Evolutionary conservation across 1,140 invertebrate species (phyloP), one percentile per base, ranked within the genome.

Genomic region (Drosophila tsacasi): DNA sequence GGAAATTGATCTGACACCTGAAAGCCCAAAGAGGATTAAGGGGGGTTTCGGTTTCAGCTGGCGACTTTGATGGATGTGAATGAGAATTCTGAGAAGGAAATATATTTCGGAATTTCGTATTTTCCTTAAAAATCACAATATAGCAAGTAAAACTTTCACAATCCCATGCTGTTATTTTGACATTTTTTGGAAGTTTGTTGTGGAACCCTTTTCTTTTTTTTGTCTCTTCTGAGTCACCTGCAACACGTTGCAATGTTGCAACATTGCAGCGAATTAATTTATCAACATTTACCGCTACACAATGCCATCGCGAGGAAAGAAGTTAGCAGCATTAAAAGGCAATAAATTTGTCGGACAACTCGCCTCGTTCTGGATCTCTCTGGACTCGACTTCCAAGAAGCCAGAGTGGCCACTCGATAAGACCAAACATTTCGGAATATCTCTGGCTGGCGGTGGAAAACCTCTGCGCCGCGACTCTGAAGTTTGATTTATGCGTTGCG

Each of bases 401-500:
- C 57, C 49, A 25, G 32, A 52, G 57, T 66, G 69, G 64, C 81
- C 79, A 82, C 80, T 86, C 75, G 83, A 86, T 86, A 81, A 79
- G 59, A 23, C 57, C 63, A 35, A 72, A 54, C 57, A 42, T 78
- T 79, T 79, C 58, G 50, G 75, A 79, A 79, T 79, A 57, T 25
- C 55, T 39, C 19, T 40, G 81, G 58, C 73, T 4, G 30, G n/a
- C 12, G 10, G 61, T 74, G 64, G 77, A 83, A 89, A 87, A 78
- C 61, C 73, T 57, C 67, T 35, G 27, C 59, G 59, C 39, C 23
- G 59, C 59, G 65, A 68, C 84, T 85, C 84, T 85, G 83, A 87
- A 89, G 72, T 87, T 87, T 87, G 84, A 87, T 89, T 87, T 87
- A 87, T 87, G 84, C 84, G 81, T 87, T 65, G 81, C 76, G 84